Base-by-base conservation (phyloP, 2,888 invertebrate genomes). In the Trissolcus japonicus region DNA sequence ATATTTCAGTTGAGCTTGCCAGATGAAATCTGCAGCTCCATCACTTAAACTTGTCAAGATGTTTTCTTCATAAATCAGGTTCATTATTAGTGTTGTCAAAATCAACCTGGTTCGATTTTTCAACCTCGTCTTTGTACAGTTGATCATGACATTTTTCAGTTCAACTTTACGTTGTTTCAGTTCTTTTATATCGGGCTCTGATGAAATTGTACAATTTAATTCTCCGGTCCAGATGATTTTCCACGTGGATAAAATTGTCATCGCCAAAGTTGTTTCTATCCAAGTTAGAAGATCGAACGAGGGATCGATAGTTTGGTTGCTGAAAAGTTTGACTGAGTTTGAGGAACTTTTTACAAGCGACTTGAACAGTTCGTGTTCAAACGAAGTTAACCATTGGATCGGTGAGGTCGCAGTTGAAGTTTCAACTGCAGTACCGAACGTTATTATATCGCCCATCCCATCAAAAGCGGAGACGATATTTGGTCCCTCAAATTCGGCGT, bases 201-300 rank as follows among this genome's bases (percentile, higher is more conserved):
- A 86, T 1, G 82, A 83, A 17, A 82, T 83, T 13, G 92, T 90
- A 41, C 90, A 90, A 13, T 89, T 88, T 60, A 94, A 91, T 80
- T 92, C 91, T 0, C 88, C 85, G 0, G 94, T 94, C 94, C 94
- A 95, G 81, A 91, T 92, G 53, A 94, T 91, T 86, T 92, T 92
- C 1, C 92, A 89, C 11, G 90, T 86, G 83, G 93, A 92, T 29
- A 93, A 84, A 1, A 93, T 91, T 2, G 92, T 91, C 90, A 94
- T 93, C 59, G 92, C 93, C 0, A 94, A 92, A 92, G 93, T 90
- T 83, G 0, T 92, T 91, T 92, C 93, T 93, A 48, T 90, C 87
- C 88, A 80, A n/a, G 48, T 56, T 46, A 43, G 77, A 35, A 59
- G 67, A 74, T 40, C 53, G 40, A 41, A 25, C 41, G 25, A 29